phyloP scores from a whole-genome alignment of 2,113 vertebrate species.

The Bombycilla garrulus region DNA sequence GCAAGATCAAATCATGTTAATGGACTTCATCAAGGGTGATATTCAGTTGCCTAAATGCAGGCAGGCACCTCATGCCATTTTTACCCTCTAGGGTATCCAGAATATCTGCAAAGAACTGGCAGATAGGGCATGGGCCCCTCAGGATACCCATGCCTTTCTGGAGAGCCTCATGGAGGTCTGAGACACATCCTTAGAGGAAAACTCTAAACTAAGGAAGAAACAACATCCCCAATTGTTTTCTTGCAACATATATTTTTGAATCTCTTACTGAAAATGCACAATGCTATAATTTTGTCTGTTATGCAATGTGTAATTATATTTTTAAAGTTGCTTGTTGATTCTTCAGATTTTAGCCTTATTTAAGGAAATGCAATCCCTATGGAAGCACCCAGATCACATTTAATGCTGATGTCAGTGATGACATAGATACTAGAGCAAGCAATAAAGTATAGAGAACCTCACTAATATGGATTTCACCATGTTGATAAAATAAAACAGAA shows the following conservation, averaged over 20 bases:
- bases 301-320: neutral
- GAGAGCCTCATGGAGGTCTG: neutral
- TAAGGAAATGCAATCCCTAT: neutral
- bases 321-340: neutral
- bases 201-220: neutral
- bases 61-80: neutral
- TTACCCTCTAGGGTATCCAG: neutral
- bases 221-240: neutral
- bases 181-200: neutral
- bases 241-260: neutral
- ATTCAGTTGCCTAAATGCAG: neutral
- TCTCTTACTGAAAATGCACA: neutral
- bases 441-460: neutral
- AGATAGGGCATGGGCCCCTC: neutral
- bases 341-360: neutral
- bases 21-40: neutral
- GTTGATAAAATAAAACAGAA: neutral
- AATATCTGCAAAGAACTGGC: neutral
- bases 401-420: neutral
- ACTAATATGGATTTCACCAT: neutral
- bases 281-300: neutral
- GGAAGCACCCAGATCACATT: neutral
- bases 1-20: neutral
- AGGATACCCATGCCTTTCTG: constrained; percentile 28
- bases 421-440: neutral